Conservation (phyloP, 2,888 invertebrate genomes). For the Parnassius glacialis region DNA sequence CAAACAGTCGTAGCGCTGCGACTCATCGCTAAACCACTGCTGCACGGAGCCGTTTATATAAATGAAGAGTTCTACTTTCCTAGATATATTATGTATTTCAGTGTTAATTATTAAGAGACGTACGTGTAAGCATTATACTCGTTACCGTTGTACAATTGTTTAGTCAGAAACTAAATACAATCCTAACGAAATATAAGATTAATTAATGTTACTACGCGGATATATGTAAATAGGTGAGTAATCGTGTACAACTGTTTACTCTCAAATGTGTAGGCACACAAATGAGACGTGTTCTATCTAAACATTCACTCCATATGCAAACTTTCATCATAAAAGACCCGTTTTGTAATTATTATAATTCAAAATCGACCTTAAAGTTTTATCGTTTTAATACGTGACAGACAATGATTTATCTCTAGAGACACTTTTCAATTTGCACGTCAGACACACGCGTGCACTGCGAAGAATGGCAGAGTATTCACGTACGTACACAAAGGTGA, state of each 20-base stretch:
- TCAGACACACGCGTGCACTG: conserved; percentile 31
- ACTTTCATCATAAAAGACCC: conserved; percentile 24
- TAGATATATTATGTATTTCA: no score
- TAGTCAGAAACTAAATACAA: conserved; percentile 11
- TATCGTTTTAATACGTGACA: conserved; percentile 32
- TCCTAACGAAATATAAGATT: conserved; percentile 43
- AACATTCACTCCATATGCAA: conserved; percentile 17
- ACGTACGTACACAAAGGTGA: conserved; percentile 27
- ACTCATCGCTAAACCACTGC: no score
- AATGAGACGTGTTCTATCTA: conserved; percentile 16
- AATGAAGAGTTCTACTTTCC: no score
- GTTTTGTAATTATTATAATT: conserved; percentile 21
- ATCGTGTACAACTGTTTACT: conserved; percentile 38
- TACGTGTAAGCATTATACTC: conserved; percentile 4
- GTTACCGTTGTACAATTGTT: conserved; percentile 1
- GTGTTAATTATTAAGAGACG: neutral
- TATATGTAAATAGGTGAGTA: conserved; percentile 45
- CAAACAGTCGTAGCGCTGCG: no score
- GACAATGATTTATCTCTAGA: conserved; percentile 39
- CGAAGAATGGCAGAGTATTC: conserved; percentile 26
- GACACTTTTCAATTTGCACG: conserved; percentile 51
- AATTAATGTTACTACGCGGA: conserved; percentile 48
- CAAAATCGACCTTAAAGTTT: conserved; percentile 21
- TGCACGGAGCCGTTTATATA: no score
- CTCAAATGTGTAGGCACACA: conserved; percentile 16